A percentile compares a stretch with the other conserved stretches of the same genome.
These are phyloP conservation scores for Rhynchotus rufescens DNA, from an alignment of 2,797 vertebrate genomes.

Conservation along the genomic window DNA sequence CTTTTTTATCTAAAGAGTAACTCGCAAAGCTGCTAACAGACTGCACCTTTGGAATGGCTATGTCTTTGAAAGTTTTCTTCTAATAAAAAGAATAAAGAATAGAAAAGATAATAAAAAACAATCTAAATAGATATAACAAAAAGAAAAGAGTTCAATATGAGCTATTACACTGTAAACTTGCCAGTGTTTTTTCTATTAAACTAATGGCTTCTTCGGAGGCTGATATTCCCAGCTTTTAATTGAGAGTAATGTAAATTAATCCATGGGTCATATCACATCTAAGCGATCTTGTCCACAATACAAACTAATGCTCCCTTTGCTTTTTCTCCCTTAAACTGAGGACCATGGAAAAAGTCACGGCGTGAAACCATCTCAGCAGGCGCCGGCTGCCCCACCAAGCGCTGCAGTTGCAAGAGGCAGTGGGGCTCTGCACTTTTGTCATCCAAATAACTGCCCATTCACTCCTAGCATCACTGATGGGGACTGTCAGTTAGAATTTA, in stretches of 20 bases:
- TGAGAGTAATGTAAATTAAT: neutral
- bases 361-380: conserved; percentile 25
- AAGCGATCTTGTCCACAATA: neutral
- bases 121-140: neutral
- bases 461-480: neutral
- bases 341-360: neutral
- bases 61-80: neutral
- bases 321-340: neutral
- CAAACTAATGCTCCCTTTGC: neutral
- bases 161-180: neutral
- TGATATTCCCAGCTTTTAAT: neutral
- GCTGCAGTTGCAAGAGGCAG: neutral
- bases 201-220: neutral
- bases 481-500: conserved; percentile 26
- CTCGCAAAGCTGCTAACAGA: neutral
- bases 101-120: too few relatives aligned
- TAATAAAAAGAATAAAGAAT: neutral
- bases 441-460: neutral
- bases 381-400: neutral
- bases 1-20: neutral
- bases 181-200: neutral
- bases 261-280: neutral
- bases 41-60: neutral
- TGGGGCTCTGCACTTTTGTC: neutral
- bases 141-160: neutral